Evolutionary conservation across 2,797 vertebrate species (phyloP).

Genomic region (Dendrocincla fuliginosa): DNA sequence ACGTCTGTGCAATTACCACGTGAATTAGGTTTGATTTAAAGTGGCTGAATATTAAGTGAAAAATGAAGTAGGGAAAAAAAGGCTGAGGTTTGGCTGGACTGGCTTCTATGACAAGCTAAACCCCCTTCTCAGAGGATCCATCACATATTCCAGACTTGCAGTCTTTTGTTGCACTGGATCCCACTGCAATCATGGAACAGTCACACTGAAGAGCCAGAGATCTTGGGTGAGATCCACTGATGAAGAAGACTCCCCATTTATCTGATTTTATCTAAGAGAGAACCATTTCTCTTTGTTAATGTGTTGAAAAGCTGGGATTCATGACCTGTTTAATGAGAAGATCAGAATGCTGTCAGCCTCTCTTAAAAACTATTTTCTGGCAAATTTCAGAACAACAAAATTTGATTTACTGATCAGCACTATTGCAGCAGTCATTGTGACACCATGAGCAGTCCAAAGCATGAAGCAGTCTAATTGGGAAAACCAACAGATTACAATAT

Average conservation of each 20-base stretch:
- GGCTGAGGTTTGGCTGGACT: neutral
- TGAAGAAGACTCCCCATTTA: fast-evolving
- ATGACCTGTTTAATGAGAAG: neutral
- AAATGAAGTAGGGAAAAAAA: neutral
- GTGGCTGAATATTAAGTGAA: neutral
- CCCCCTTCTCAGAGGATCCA: neutral
- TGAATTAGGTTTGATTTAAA: neutral
- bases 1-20: neutral
- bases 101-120: neutral
- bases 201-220: neutral
- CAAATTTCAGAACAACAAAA: neutral
- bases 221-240: fast-evolving
- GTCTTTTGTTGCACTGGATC: neutral
- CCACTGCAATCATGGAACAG: neutral
- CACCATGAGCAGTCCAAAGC: neutral
- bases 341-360: neutral
- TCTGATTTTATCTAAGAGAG: neutral
- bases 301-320: neutral
- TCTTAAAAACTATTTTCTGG: neutral
- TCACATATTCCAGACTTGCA: neutral
- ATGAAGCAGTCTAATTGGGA: neutral
- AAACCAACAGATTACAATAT: neutral
- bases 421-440: neutral
- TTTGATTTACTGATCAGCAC: neutral
- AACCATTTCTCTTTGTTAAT: neutral